Percentiles rank a stretch among this genome's conserved stretches.
Evolutionary conservation across 2,113 vertebrate genomes (phyloP).

Genomic region (Perca schrenkii): DNA sequence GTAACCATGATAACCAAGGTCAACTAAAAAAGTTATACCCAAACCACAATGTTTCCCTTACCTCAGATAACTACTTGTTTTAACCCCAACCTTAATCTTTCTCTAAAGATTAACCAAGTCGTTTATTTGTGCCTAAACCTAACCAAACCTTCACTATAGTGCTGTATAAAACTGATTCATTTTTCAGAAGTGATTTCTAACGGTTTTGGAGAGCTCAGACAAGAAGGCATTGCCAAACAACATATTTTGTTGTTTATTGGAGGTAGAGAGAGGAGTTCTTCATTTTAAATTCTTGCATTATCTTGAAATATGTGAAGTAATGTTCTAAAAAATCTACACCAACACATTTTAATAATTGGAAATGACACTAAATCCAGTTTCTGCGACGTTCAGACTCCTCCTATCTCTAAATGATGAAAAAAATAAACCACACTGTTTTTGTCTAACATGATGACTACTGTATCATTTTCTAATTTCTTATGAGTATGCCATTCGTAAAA

Average conservation of each 20-base stretch:
- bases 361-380: background rate
- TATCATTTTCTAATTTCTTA: slow-evolving; percentile 20
- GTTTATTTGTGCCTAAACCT: background rate
- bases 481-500: slow-evolving; percentile 20
- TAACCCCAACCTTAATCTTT: background rate
- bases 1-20: background rate
- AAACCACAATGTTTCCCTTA: background rate
- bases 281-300: background rate
- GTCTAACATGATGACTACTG: background rate
- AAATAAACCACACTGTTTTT: background rate
- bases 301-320: background rate
- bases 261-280: background rate
- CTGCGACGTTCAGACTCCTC: background rate
- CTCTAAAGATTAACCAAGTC: no score
- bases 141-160: background rate
- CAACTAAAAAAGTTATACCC: background rate
- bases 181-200: background rate
- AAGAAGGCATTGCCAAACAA: background rate
- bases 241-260: background rate
- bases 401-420: background rate
- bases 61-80: background rate
- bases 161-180: background rate
- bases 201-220: background rate
- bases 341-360: background rate
- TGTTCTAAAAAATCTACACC: background rate